Evolutionary conservation across 2,797 vertebrate species (phyloP).

Genomic region (Lophius americanus): DNA sequence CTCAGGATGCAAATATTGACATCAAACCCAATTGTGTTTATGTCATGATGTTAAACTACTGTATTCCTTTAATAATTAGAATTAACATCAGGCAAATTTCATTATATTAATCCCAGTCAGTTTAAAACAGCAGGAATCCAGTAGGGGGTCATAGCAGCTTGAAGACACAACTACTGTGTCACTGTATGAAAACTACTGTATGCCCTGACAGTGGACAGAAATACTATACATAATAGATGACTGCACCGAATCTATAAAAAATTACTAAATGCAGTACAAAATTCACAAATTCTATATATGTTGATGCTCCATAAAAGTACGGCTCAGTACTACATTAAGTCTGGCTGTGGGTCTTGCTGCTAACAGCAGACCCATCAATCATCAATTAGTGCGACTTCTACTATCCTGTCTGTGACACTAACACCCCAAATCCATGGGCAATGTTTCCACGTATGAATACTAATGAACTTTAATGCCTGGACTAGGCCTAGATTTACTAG

Average conservation of each 20-base stretch:
- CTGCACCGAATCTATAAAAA: constrained; percentile 2
- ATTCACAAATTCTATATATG: constrained; percentile 40
- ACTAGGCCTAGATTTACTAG: constrained; percentile 68
- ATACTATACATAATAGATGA: neutral
- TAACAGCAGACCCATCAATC: constrained; percentile 72
- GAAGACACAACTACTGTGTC: neutral
- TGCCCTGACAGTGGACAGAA: neutral
- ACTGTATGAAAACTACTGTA: neutral
- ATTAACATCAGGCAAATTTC: neutral
- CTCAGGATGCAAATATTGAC: no score
- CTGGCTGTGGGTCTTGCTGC: constrained; percentile 26
- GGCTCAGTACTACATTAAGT: constrained; percentile 57
- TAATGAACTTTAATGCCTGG: constrained; percentile 67
- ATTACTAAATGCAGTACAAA: constrained; percentile 17
- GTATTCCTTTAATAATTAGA: neutral
- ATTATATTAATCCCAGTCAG: constrained; percentile 5
- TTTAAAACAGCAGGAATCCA: neutral
- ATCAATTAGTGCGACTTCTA: constrained; percentile 70
- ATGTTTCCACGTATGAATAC: constrained; percentile 73
- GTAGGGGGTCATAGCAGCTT: neutral
- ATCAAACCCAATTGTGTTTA: no score
- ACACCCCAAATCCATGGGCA: constrained; percentile 64
- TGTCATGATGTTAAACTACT: neutral
- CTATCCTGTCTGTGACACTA: constrained; percentile 62
- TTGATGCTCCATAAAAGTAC: constrained; percentile 31